phyloP scores from a whole-genome alignment of 2,888 invertebrate genomes.

The Malachius bipustulatus region DNA sequence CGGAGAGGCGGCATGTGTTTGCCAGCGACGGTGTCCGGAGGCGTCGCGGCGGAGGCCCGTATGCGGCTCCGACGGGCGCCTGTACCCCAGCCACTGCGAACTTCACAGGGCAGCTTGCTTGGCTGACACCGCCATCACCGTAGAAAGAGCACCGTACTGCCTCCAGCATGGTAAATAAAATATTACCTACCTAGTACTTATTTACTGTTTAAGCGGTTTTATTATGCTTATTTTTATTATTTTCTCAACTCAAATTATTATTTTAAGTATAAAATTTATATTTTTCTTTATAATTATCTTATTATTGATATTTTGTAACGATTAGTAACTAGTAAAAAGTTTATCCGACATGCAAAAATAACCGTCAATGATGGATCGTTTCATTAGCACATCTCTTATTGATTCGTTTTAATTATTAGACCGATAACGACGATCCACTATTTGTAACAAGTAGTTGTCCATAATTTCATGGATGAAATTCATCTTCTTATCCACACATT shows the following conservation, averaged over 20 bases:
- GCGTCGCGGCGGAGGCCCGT: constrained; percentile 45
- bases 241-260: not conserved
- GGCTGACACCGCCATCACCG: constrained; percentile 41
- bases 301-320: too few relatives aligned
- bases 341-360: not conserved
- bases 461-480: too few relatives aligned
- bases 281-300: too few relatives aligned
- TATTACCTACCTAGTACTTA: not conserved
- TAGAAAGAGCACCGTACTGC: constrained; percentile 43
- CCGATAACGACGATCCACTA: too few relatives aligned
- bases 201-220: constrained; percentile 12
- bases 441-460: too few relatives aligned
- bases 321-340: too few relatives aligned
- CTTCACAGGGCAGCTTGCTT: constrained; percentile 52
- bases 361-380: not conserved
- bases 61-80: constrained; percentile 54
- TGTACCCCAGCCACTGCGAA: constrained; percentile 57
- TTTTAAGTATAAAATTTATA: not conserved
- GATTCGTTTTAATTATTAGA: too few relatives aligned
- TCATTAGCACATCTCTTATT: not conserved
- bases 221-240: constrained; percentile 1
- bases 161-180: constrained; percentile 34
- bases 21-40: constrained; percentile 47
- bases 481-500: too few relatives aligned
- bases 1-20: constrained; percentile 46